Evolutionary conservation across 2,113 vertebrate species (phyloP).

Genomic region (Lophius piscatorius): DNA sequence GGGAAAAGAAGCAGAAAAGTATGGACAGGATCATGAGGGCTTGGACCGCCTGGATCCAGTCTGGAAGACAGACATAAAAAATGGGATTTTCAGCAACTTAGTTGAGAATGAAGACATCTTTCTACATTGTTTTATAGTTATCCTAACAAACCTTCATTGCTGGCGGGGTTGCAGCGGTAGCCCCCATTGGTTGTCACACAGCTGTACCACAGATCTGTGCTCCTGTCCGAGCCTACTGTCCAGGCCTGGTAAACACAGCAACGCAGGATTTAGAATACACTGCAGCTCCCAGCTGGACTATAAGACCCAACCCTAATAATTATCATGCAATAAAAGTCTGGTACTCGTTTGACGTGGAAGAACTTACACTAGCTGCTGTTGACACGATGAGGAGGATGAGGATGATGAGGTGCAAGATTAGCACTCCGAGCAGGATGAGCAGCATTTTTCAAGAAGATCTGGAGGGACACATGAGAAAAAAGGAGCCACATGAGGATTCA

Average conservation of each 20-base stretch:
- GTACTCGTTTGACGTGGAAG: no score
- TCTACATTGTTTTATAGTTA: not conserved
- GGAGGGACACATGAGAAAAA: not conserved
- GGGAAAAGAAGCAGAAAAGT: slow-evolving; percentile 91
- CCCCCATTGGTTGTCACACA: slow-evolving; percentile 43
- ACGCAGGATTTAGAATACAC: slow-evolving; percentile 24
- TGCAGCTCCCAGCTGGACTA: not conserved
- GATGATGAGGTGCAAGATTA: slow-evolving; percentile 75
- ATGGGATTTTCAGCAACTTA: slow-evolving; percentile 2
- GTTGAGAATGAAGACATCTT: not conserved
- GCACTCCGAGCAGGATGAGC: slow-evolving; percentile 77
- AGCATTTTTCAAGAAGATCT: slow-evolving; percentile 78
- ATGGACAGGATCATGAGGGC: slow-evolving; percentile 96
- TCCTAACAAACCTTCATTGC: slow-evolving; percentile 64
- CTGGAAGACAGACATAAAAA: slow-evolving; percentile 63
- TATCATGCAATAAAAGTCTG: not conserved
- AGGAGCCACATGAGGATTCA: slow-evolving; percentile 8
- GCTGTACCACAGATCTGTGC: slow-evolving; percentile 73
- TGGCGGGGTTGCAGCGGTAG: slow-evolving; percentile 58
- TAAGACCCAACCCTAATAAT: not conserved
- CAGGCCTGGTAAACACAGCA: slow-evolving; percentile 72
- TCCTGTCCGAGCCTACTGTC: slow-evolving; percentile 37
- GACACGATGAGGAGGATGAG: slow-evolving; percentile 79
- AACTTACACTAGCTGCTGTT: slow-evolving; percentile 78
- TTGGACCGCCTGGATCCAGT: slow-evolving; percentile 97